These are phyloP conservation scores for Macaria notata DNA, from an alignment of 2,888 invertebrate genomes.

Conservation along the genomic window DNA sequence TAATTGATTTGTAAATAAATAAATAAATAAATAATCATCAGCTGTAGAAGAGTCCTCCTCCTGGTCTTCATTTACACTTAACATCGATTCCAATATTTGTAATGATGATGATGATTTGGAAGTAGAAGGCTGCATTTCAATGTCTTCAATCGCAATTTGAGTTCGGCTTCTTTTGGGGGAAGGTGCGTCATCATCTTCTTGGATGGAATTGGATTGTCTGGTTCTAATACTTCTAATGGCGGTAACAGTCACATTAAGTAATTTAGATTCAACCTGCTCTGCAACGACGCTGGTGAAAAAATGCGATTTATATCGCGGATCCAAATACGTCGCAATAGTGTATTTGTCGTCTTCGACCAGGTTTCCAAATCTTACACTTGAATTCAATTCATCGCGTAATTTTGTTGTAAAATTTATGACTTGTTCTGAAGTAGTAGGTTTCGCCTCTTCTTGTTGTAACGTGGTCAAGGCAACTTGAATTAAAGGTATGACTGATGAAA, in stretches of 20 bases:
- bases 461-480: slow-evolving; percentile 3
- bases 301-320: slow-evolving; percentile 25
- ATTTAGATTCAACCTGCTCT: slow-evolving; percentile 32
- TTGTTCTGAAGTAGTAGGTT: slow-evolving; percentile 27
- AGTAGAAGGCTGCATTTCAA: slow-evolving; percentile 16
- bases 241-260: slow-evolving; percentile 30
- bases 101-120: slow-evolving; percentile 21
- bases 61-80: slow-evolving; percentile 1
- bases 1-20: too few species aligned
- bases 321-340: slow-evolving; percentile 27
- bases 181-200: slow-evolving; percentile 24
- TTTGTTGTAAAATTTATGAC: slow-evolving; percentile 28
- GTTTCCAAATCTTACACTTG: slow-evolving; percentile 28
- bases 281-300: slow-evolving; percentile 5
- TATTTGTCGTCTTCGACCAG: slow-evolving; percentile 17
- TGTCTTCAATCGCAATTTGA: slow-evolving; percentile 28
- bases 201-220: slow-evolving; percentile 26
- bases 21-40: too few species aligned
- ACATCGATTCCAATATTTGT: too few species aligned
- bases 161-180: slow-evolving; percentile 31
- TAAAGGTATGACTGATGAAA: too few species aligned
- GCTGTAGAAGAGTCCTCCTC: slow-evolving; percentile 29
- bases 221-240: slow-evolving; percentile 30
- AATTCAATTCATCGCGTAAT: slow-evolving; percentile 26
- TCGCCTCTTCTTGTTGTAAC: slow-evolving; percentile 2